phyloP scores from a whole-genome alignment of 2,113 vertebrate species.

The Ibidorhyncha struthersii region DNA sequence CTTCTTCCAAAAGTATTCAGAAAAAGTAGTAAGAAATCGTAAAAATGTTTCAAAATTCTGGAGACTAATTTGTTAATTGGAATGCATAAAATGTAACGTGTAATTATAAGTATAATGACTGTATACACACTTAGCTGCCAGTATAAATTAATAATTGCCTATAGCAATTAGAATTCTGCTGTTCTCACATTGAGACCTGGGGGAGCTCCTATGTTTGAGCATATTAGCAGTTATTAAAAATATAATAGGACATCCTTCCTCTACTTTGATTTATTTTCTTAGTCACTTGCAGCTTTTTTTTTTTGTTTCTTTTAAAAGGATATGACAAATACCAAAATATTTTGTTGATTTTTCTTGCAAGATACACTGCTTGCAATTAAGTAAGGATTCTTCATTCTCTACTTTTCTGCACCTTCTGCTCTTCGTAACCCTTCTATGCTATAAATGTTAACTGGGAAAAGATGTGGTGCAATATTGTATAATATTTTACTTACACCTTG shows the following conservation, averaged over 20 bases:
- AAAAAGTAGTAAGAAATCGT: background rate
- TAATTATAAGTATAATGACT: slow-evolving; percentile 2
- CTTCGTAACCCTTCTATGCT: background rate
- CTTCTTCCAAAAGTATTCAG: background rate
- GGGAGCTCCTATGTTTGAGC: background rate
- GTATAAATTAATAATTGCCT: background rate
- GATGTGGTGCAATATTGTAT: background rate
- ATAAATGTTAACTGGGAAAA: background rate
- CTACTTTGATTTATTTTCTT: background rate
- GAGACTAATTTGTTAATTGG: background rate
- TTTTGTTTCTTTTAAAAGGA: background rate
- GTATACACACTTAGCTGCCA: background rate
- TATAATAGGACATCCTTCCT: background rate
- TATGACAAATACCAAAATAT: background rate
- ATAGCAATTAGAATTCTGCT: background rate
- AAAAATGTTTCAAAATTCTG: background rate
- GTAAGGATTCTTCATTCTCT: background rate
- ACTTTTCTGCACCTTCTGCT: background rate
- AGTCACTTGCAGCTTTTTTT: background rate
- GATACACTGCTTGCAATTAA: background rate
- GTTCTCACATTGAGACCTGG: background rate
- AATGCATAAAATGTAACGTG: background rate
- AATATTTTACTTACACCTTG: background rate
- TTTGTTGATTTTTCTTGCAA: background rate
- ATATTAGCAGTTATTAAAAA: slow-evolving; percentile 4